Conservation (phyloP, 23 tunicate species). For the Styela clava region DNA sequence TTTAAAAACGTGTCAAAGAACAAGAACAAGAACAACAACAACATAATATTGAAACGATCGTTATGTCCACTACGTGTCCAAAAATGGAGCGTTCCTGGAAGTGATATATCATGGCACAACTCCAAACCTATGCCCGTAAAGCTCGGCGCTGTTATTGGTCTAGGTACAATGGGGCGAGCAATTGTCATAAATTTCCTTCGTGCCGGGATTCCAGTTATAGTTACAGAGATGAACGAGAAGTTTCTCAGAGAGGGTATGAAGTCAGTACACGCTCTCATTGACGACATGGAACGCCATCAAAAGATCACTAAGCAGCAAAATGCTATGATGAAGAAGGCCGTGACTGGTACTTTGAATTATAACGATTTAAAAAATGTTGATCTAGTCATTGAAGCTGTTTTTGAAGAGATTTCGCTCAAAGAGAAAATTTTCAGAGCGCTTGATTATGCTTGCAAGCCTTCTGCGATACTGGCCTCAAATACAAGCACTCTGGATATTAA, state of each 20-base stretch:
- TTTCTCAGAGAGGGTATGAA: constrained; percentile 17
- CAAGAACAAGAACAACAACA: no score
- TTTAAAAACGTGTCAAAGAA: no score
- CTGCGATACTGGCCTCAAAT: constrained; percentile 71
- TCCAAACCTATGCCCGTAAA: constrained; percentile 41
- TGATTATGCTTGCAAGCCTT: constrained; percentile 65
- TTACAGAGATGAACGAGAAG: constrained; percentile 45
- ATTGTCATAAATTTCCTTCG: constrained; percentile 48
- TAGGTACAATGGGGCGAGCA: constrained; percentile 93
- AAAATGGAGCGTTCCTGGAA: constrained; percentile 55
- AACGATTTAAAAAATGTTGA: constrained; percentile 53
- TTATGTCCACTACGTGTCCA: no score
- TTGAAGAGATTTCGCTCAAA: constrained; percentile 68
- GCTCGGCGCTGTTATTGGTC: constrained; percentile 67
- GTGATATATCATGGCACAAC: constrained; percentile 10
- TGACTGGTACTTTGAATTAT: constrained; percentile 34
- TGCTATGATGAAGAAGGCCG: constrained; percentile 10
- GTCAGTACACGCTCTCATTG: constrained; percentile 21
- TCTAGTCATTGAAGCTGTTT: constrained; percentile 84
- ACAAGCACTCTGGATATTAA: constrained; percentile 76
- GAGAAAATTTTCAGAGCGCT: constrained; percentile 51
- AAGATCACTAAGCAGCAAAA: constrained; percentile 24
- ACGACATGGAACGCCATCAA: constrained; percentile 26
- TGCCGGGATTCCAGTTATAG: constrained; percentile 45
- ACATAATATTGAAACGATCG: no score